Evolutionary conservation across 2,888 invertebrate genomes (phyloP).

Genomic region (Oxystoma pomonae): DNA sequence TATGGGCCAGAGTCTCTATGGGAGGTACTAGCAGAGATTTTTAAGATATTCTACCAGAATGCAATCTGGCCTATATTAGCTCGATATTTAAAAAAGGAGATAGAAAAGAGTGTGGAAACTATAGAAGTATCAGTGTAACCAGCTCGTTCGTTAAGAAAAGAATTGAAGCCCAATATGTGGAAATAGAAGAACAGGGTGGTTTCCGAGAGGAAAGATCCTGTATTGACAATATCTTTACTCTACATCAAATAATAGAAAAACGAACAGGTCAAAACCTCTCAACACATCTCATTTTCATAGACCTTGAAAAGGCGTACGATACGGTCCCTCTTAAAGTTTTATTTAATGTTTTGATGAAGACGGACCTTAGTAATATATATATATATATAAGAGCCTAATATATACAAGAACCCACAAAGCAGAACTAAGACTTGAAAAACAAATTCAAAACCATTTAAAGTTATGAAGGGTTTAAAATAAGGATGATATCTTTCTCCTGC

Average conservation of each 20-base stretch:
- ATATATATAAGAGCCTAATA: too few relatives aligned
- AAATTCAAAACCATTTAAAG: too few relatives aligned
- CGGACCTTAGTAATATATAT: too few relatives aligned
- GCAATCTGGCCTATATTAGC: not conserved
- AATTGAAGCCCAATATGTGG: not conserved
- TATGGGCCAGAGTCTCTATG: too few relatives aligned
- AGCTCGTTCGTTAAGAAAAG: not conserved
- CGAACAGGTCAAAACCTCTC: not conserved
- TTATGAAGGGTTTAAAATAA: too few relatives aligned
- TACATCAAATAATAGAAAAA: slow-evolving; percentile 5
- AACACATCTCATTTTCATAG: not conserved
- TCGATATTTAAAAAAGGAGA: not conserved
- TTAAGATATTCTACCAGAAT: not conserved
- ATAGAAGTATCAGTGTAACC: slow-evolving; percentile 2
- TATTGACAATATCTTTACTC: not conserved
- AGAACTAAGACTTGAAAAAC: too few relatives aligned
- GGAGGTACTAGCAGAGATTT: not conserved
- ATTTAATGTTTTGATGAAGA: too few relatives aligned
- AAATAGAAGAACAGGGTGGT: slow-evolving; percentile 4
- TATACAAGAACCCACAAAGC: too few relatives aligned
- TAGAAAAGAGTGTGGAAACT: not conserved
- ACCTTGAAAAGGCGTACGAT: too few relatives aligned
- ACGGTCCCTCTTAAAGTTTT: too few relatives aligned
- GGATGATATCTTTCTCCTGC: too few relatives aligned
- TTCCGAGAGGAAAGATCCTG: not conserved